Percentiles rank a stretch among this genome's conserved stretches.
These are phyloP conservation scores for Apodemus speciosus DNA, from an alignment of 2,113 vertebrate genomes.

Conservation along the genomic window DNA sequence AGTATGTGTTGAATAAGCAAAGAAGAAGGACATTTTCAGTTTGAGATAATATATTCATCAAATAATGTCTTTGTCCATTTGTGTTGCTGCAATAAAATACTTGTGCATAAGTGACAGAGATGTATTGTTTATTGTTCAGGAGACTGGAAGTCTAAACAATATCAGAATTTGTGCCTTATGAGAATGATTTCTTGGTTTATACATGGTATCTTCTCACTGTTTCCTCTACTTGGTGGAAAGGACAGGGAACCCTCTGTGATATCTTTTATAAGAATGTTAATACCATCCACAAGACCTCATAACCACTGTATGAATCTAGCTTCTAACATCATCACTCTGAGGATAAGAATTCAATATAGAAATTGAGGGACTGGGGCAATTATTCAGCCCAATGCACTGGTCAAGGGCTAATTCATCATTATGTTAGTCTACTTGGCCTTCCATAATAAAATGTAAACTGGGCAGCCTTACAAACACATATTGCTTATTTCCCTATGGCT, in stretches of 20 bases:
- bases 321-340: not conserved
- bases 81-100: not conserved
- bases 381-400: not conserved
- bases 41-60: not conserved
- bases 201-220: not conserved
- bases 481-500: not conserved
- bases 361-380: not conserved
- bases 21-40: not conserved
- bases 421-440: not conserved
- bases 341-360: not conserved
- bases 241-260: not conserved
- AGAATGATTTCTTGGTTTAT: not conserved
- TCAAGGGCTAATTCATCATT: not conserved
- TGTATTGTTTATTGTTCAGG: not conserved
- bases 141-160: not conserved
- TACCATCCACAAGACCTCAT: not conserved
- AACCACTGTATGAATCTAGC: not conserved
- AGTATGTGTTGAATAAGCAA: not conserved
- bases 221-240: not conserved
- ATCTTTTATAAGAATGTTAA: not conserved
- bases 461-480: not conserved
- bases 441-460: not conserved
- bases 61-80: not conserved
- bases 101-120: not conserved
- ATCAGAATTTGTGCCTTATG: not conserved